Conservation (phyloP, 2,888 invertebrate genomes). For the Pyrocoelia pectoralis region DNA sequence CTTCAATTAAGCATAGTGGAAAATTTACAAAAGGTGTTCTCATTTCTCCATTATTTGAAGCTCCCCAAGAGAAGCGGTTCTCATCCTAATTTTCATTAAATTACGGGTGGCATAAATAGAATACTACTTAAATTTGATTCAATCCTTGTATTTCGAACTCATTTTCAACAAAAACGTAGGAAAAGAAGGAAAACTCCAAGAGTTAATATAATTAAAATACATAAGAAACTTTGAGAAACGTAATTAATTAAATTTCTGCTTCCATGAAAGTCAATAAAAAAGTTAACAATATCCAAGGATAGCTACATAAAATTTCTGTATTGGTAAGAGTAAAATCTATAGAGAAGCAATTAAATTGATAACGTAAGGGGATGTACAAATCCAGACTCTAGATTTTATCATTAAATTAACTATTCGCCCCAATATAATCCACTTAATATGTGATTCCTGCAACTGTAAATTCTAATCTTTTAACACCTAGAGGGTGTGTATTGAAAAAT, state of each 20-base stretch:
- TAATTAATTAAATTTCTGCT: neutral
- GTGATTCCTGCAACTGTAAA: slow-evolving; percentile 6
- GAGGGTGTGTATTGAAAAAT: slow-evolving; percentile 6
- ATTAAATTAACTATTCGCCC: slow-evolving; percentile 10
- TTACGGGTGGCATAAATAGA: too few species aligned
- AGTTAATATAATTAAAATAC: neutral
- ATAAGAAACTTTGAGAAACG: neutral
- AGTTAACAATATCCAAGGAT: neutral
- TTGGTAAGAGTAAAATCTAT: neutral
- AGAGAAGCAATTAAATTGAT: neutral
- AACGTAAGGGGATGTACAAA: neutral
- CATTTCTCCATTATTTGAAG: too few species aligned
- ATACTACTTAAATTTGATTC: too few species aligned
- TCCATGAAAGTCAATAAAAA: neutral
- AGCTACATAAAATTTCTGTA: neutral
- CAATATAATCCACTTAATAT: slow-evolving; percentile 8
- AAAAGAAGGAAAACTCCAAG: neutral
- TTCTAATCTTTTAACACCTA: slow-evolving; percentile 7
- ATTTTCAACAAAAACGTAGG: too few species aligned
- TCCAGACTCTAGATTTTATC: slow-evolving; percentile 4
- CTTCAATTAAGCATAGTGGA: too few species aligned
- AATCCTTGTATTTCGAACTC: too few species aligned
- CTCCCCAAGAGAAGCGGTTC: too few species aligned
- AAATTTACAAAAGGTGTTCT: too few species aligned
- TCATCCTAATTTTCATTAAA: too few species aligned